These are phyloP conservation scores for Monomorium pharaonis DNA, from an alignment of 1,140 invertebrate species.

Conservation along the genomic window DNA sequence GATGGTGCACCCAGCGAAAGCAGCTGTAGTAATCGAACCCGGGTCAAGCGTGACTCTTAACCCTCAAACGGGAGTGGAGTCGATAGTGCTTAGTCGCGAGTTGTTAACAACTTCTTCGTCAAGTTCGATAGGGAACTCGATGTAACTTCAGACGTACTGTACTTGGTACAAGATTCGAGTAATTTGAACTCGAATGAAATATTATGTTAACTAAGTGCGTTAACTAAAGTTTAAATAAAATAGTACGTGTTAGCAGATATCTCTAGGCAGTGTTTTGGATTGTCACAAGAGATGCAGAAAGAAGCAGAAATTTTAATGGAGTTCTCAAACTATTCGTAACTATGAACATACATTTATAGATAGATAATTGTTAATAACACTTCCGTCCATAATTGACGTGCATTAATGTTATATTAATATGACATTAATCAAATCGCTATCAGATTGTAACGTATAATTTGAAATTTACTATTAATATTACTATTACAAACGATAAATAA, in stretches of 20 bases:
- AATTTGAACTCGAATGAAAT: not conserved
- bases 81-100: not conserved
- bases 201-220: not conserved
- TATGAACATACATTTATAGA: not conserved
- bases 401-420: slow-evolving; percentile 9
- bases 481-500: not conserved
- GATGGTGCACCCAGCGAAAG: not conserved
- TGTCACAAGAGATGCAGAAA: not conserved
- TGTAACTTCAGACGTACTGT: not conserved
- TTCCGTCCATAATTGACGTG: not conserved
- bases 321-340: not conserved
- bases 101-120: slow-evolving; percentile 13
- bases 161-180: not conserved
- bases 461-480: no score
- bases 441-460: not conserved
- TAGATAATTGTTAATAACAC: not conserved
- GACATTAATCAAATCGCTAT: not conserved
- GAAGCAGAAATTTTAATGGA: not conserved
- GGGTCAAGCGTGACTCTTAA: slow-evolving; percentile 10
- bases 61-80: not conserved
- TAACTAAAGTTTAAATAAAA: not conserved
- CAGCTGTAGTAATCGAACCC: not conserved
- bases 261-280: not conserved
- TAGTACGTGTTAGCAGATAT: not conserved
- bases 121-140: not conserved